Evolutionary conservation across 2,113 vertebrate species (phyloP).

Genomic region (Paradisaea rubra): DNA sequence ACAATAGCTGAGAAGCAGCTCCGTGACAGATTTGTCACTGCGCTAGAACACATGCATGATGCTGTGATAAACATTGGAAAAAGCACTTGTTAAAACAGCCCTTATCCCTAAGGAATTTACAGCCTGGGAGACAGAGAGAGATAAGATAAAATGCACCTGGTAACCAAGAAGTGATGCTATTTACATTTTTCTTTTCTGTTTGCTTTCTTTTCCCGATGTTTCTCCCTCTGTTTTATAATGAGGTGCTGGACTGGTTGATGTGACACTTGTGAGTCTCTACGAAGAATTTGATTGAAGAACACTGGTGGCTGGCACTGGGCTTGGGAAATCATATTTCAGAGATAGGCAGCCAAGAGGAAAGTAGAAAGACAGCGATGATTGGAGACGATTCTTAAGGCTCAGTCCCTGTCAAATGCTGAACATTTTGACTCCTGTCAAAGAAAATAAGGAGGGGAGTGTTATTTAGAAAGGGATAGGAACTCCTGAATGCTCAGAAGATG

Average conservation of each 20-base stretch:
- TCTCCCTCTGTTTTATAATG: conserved; percentile 47
- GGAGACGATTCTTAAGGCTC: not conserved
- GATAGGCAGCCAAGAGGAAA: conserved; percentile 23
- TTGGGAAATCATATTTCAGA: conserved; percentile 13
- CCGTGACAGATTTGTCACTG: not conserved
- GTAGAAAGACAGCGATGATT: not conserved
- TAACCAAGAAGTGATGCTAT: conserved; percentile 50
- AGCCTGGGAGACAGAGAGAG: conserved; percentile 24
- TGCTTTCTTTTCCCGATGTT: conserved; percentile 39
- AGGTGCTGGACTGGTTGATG: conserved; percentile 41
- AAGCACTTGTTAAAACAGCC: conserved; percentile 33
- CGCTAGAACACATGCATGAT: not conserved
- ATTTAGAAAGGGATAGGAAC: not conserved
- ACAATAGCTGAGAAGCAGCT: not conserved
- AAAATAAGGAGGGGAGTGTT: not conserved
- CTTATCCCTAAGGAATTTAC: conserved; percentile 32
- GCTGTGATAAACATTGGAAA: not conserved
- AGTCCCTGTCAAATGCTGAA: not conserved
- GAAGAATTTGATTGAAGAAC: conserved; percentile 23
- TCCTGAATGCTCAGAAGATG: not conserved
- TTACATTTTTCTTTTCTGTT: conserved; percentile 56
- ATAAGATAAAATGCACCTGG: conserved; percentile 61
- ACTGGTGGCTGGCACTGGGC: not conserved
- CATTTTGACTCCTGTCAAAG: conserved; percentile 31
- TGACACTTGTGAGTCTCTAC: not conserved